A percentile compares a stretch with the other conserved stretches of the same genome.
Evolutionary conservation across 2,888 invertebrate species (phyloP).

Genomic region (Cacoxenus indagator): DNA sequence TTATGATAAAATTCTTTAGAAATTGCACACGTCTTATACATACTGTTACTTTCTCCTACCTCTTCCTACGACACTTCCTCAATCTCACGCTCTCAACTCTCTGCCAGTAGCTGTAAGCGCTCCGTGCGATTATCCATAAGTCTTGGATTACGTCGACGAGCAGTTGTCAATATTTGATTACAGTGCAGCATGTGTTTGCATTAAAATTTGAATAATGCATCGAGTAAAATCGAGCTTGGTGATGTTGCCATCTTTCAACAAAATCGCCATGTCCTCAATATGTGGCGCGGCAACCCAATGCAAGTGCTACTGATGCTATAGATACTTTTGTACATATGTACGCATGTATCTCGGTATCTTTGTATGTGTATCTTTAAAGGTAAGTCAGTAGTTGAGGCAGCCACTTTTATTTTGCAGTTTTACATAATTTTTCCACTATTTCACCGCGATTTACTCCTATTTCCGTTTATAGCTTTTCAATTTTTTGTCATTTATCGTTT

Average conservation of each 20-base stretch:
- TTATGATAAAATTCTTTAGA: no score
- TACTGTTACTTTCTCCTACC: no score
- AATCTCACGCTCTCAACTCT: no score
- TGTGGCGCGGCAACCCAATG: background rate
- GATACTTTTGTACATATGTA: background rate
- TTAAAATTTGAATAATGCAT: background rate
- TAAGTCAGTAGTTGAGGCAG: no score
- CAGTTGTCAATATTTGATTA: slow-evolving; percentile 38
- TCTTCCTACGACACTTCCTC: no score
- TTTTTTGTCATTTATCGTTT: no score
- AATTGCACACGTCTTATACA: no score
- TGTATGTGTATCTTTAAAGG: background rate
- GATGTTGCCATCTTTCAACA: background rate
- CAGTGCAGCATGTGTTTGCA: slow-evolving; percentile 20
- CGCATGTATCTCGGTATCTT: background rate
- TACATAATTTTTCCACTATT: background rate
- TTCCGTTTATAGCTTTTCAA: no score
- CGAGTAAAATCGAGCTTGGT: background rate
- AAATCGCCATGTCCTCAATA: background rate
- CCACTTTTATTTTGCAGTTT: background rate
- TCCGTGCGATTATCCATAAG: slow-evolving; percentile 42
- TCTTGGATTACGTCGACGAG: background rate
- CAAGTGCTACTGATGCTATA: no score
- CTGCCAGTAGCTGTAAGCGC: slow-evolving; percentile 21
- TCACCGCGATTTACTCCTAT: background rate